Evolutionary conservation across 92 coral and sea anemone species (phyloP).

Genomic region (Scolanthus callimorphus): DNA sequence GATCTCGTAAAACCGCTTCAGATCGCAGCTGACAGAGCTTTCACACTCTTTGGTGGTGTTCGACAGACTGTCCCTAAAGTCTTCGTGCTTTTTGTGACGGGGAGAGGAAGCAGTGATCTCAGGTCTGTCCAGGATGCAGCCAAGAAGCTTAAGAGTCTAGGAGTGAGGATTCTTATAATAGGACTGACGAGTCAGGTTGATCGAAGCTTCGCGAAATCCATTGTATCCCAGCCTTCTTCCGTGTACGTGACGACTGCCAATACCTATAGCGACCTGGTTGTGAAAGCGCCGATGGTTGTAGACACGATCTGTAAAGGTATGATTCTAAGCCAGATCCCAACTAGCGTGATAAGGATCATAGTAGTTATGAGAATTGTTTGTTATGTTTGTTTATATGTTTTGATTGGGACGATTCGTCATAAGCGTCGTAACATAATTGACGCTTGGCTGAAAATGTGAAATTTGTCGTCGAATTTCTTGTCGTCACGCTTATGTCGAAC

Average conservation of each 20-base stretch:
- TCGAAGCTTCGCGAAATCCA: slow-evolving; percentile 20
- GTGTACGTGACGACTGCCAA: slow-evolving; percentile 41
- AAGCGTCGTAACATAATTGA: too few relatives aligned
- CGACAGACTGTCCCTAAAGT: slow-evolving; percentile 70
- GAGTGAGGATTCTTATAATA: slow-evolving; percentile 64
- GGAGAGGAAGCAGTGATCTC: slow-evolving; percentile 14
- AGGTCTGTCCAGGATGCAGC: slow-evolving; percentile 36
- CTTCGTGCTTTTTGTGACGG: slow-evolving; percentile 65
- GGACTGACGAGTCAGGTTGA: slow-evolving; percentile 42
- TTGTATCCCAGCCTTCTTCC: slow-evolving; percentile 63
- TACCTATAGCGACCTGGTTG: slow-evolving; percentile 24
- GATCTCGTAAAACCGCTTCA: slow-evolving; percentile 46
- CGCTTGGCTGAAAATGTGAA: too few relatives aligned
- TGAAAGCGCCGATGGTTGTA: slow-evolving; percentile 29
- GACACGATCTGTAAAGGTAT: slow-evolving; percentile 68
- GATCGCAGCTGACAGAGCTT: slow-evolving; percentile 51
- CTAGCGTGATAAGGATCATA: too few relatives aligned
- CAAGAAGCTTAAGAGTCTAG: slow-evolving; percentile 60
- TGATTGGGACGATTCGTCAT: too few relatives aligned
- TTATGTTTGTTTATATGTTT: too few relatives aligned
- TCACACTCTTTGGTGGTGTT: slow-evolving; percentile 87
- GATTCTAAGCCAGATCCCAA: too few relatives aligned
- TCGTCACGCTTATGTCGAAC: too few relatives aligned
- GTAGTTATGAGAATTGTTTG: too few relatives aligned
- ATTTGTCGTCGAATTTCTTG: too few relatives aligned